Percentiles rank a stretch among this genome's conserved stretches.
Evolutionary conservation across 2,888 invertebrate species (phyloP).

Genomic region (Tubulanus polymorphus): DNA sequence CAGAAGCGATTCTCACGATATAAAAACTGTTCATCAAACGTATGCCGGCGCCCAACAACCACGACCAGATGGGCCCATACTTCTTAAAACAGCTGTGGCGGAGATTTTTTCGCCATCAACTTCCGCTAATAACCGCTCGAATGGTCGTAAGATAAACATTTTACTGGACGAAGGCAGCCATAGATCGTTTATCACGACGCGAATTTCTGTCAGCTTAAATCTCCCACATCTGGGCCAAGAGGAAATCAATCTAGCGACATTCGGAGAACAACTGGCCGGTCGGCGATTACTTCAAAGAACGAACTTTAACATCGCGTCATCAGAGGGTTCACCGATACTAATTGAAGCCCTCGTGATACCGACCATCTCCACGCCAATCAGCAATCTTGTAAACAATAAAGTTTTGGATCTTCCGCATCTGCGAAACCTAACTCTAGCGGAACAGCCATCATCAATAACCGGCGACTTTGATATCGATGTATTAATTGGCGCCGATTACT

Average conservation of each 20-base stretch:
- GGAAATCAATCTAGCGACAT: conserved; percentile 9
- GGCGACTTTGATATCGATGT: conserved; percentile 4
- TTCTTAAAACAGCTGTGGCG: no score
- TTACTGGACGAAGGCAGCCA: conserved; percentile 18
- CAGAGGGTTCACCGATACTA: conserved; percentile 6
- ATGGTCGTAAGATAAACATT: no score
- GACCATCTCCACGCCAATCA: conserved; percentile 15
- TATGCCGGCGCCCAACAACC: no score
- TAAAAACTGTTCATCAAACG: no score
- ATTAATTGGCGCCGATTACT: no score
- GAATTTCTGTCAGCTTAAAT: conserved; percentile 15
- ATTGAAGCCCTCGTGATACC: conserved; percentile 19
- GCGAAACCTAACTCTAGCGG: conserved; percentile 12
- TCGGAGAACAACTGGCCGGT: conserved; percentile 10
- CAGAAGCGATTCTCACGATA: no score
- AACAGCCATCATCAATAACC: conserved; percentile 9
- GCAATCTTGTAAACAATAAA: background rate
- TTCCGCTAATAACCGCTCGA: no score
- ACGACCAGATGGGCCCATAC: no score
- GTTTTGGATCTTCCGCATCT: no score
- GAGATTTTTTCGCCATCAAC: no score
- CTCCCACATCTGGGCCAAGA: conserved; percentile 8
- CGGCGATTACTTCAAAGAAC: conserved; percentile 5
- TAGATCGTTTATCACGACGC: conserved; percentile 14
- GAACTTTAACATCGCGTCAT: conserved; percentile 9